Base-by-base conservation (phyloP, 2,113 vertebrate genomes). In the Podarcis muralis region DNA sequence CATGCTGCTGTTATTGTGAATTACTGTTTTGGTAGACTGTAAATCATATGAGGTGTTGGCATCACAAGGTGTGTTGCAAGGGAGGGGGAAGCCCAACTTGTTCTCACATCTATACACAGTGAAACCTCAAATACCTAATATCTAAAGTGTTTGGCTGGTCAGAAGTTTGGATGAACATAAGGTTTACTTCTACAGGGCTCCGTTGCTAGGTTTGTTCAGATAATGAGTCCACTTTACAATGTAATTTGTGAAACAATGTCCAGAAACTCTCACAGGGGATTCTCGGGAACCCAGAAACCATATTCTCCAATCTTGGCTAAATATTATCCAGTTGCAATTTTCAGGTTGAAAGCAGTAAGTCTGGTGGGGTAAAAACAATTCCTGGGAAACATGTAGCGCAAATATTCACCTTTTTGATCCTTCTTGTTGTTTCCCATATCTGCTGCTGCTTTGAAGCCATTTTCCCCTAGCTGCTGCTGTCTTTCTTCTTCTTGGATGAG, bases 1-100 rank as follows among this genome's bases (percentile, higher is more conserved):
- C 87, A 78, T 78, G 65, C 8, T 84, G 72, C 40, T 88, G 23
- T 88, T 88, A 88, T 68, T 82, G 74, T 84, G 87, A 84, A 88
- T 84, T 77, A 78, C 74, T 69, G 75, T 69, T 79, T 86, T 86
- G 75, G 75, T 69, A 86, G 37, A 69, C 30, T 79, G 87, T 88
- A 84, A 84, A 69, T 88, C 74, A 83, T 53, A 77, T 35, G 62
- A 83, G n/a, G 43, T 83, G 72, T 83, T 78, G 72, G 74, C 22
- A 88, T 83, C 87, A 88, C n/a, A 83, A 76, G 40, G 81, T 66
- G 25, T 13, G 82, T 68, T 76, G 37, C 40, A 87, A 35, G 72
- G 81, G 22, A 66, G 57, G 40, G 71, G 43, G 48, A 32, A 59
- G 53, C 11, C 83, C 32, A 30, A 62, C 81, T 88, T 83, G 22